Conservation (phyloP, 2,888 invertebrate species). For the Pemphredon lugubris region DNA sequence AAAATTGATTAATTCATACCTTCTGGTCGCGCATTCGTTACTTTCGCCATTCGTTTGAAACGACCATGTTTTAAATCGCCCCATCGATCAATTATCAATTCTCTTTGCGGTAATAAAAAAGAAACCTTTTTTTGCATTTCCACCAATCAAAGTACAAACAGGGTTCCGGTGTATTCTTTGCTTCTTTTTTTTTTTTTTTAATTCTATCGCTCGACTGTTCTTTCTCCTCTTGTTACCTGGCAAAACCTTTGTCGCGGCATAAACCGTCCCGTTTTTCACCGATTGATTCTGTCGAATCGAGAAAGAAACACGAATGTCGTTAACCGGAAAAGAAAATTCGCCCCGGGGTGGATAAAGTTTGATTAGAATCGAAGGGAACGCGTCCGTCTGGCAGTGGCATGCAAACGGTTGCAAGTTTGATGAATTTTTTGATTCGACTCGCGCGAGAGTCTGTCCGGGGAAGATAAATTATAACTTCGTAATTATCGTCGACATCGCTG, state of each 20-base stretch:
- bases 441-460: slow-evolving; percentile 3
- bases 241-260: not conserved
- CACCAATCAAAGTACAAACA: not conserved
- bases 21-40: too few relatives aligned
- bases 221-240: not conserved
- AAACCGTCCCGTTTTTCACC: not conserved
- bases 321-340: not conserved
- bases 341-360: slow-evolving; percentile 4
- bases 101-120: not conserved
- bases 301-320: slow-evolving; percentile 5
- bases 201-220: not conserved
- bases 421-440: slow-evolving; percentile 8
- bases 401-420: slow-evolving; percentile 1
- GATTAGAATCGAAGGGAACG: slow-evolving; percentile 11
- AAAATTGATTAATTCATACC: too few relatives aligned
- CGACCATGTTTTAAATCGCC: not conserved
- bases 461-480: slow-evolving; percentile 10
- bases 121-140: not conserved
- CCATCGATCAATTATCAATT: not conserved
- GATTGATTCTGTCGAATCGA: not conserved
- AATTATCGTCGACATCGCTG: not conserved
- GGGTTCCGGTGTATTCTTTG: not conserved
- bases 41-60: too few relatives aligned
- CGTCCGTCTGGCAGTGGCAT: not conserved
- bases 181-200: not conserved